These are phyloP conservation scores for Propithecus deckenii DNA, from an alignment of 2,797 vertebrate genomes.

Conservation along the genomic window DNA sequence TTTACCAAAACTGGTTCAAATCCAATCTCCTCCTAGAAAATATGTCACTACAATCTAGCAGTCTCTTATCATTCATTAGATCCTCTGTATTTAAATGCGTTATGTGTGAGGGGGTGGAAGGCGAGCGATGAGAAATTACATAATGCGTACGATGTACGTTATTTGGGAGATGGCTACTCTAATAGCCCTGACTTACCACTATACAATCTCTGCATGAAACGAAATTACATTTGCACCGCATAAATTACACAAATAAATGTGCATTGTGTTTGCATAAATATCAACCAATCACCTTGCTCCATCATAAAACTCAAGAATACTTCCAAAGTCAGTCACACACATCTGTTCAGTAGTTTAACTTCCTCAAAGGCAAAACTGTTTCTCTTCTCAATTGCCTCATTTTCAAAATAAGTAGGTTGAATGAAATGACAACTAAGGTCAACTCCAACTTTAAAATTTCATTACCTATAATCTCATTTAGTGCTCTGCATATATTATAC, in stretches of 20 bases:
- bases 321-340: neutral
- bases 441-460: neutral
- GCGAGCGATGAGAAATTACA: neutral
- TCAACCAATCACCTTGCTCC: neutral
- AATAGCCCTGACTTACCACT: neutral
- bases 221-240: neutral
- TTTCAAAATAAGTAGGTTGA: neutral
- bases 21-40: neutral
- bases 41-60: neutral
- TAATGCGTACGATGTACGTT: neutral
- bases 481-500: neutral
- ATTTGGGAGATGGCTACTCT: neutral
- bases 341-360: neutral
- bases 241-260: neutral
- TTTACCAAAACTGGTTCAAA: constrained; percentile 9
- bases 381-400: neutral
- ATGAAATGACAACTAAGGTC: neutral
- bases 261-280: neutral
- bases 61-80: neutral
- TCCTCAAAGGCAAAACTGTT: constrained; percentile 4
- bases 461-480: neutral
- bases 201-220: neutral
- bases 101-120: neutral
- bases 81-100: neutral
- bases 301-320: neutral